Base-by-base conservation (phyloP, 2,797 vertebrate genomes). In the Bryconaethiops microstoma region DNA sequence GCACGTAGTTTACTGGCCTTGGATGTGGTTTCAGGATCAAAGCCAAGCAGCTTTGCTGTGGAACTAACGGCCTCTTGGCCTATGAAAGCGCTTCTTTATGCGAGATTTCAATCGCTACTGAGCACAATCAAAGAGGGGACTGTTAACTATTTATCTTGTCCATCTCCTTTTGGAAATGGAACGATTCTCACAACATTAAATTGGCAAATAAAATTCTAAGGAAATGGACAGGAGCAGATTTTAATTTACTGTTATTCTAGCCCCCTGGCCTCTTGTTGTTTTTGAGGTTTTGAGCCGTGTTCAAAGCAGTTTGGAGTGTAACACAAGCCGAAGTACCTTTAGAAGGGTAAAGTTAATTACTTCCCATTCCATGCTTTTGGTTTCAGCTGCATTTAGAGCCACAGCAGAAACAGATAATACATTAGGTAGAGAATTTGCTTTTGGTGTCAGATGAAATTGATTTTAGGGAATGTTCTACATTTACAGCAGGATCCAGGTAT, bases 81-180 rank as follows among this genome's bases (percentile, higher is more conserved):
- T 81, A 90, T 93, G 90, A 94, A 93, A 93, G 91, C 86, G 48
- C 63, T 82, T 88, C 91, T 94, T 93, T 92, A 92, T 93, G 89
- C 88, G 17, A 78, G 69, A 84, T 86, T 86, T 90, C 88, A 90
- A 90, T 90, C 82, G 79, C 88, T 84, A 82, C 89, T 82, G 88
- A 85, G 88, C 86, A 87, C 88, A 87, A 87, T 91, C 89, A 91
- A 91, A 92, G 88, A 88, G 77, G 35, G 87, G 86, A 87, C 82
- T 85, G 83, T 82, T 80, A 81, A 85, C 86, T 83, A 80, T 89
- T 88, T 88, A 89, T 88, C 86, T 83, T 84, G 83, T 86, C 80
- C 78, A 86, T 86, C 87, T 85, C 84, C 63, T 79, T 79, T 83
- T 55, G 64, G 71, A 78, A 85, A 78, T 52, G 54, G 55, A 82